A percentile compares a stretch with the other conserved stretches of the same genome.
Evolutionary conservation across 2,797 vertebrate species (phyloP).

Genomic region (Chloroceryle inda): DNA sequence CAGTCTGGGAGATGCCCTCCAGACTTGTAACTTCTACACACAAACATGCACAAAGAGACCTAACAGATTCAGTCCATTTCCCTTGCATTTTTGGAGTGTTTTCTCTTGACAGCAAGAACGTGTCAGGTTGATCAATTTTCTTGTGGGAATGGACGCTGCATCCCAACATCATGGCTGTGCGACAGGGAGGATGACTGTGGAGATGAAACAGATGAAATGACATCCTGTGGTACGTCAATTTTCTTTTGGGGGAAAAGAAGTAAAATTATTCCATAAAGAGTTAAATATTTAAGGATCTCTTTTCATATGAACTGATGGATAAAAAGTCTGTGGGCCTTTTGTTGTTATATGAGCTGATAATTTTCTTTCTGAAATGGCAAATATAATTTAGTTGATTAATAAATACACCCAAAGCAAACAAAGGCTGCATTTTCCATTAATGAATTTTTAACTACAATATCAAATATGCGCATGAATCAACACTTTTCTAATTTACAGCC

Average conservation of each 20-base stretch:
- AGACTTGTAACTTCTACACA: not conserved
- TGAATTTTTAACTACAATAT: not conserved
- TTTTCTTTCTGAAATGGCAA: not conserved
- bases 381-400: not conserved
- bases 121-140: constrained; percentile 93
- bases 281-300: not conserved
- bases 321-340: not conserved
- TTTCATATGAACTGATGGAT: not conserved
- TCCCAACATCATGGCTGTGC: constrained; percentile 92
- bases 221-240: constrained; percentile 87
- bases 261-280: not conserved
- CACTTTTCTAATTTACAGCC: not conserved
- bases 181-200: constrained; percentile 96
- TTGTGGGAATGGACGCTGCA: constrained; percentile 93
- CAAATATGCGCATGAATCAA: not conserved
- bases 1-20: not conserved
- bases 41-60: not conserved
- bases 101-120: constrained; percentile 85
- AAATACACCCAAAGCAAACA: not conserved
- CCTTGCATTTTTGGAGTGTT: constrained; percentile 53
- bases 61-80: not conserved
- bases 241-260: not conserved
- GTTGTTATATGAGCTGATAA: not conserved
- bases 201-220: constrained; percentile 90
- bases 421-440: not conserved